Evolutionary conservation across 2,888 invertebrate genomes (phyloP), one percentile per base, ranked within the genome.

Genomic region (Lochmaea capreae): DNA sequence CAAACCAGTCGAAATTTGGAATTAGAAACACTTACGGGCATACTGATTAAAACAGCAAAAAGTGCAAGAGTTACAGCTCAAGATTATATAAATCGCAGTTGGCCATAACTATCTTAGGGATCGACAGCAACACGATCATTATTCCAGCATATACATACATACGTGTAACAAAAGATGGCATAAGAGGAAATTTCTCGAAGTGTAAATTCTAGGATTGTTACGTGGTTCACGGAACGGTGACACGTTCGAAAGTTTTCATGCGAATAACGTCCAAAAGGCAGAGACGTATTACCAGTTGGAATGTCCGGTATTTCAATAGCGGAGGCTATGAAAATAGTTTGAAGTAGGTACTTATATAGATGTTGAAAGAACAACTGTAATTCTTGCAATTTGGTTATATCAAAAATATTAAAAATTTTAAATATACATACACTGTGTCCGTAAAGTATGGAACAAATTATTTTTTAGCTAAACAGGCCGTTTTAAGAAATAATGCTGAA

Each of bases 151-250:
- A 67, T 59, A 74, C 80, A 74, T 80, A 79, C 79, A 79, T 80
- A 79, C 73, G 78, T 79, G 78, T 78, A 80, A 78, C 77, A 75
- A 77, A 79, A 79, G 73, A 77, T 74, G 3, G 43, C 39, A 77
- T 79, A 78, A 78, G 79, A 79, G 79, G 79, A 80, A 79, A 80
- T 74, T 75, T 79, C 78, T 75, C 77, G 77, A 76, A 80, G 79
- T 81, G 81, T 80, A 71, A 80, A 80, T 78, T 78, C 76, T 66
- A 72, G 76, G 71, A 80, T 80, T 76, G 80, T 78, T 79, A 79
- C 78, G 77, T 78, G 79, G 80, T 80, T 79, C 77, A 77, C 77
- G 78, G 76, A 76, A 79, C 76, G 77, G 74, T 78, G 74, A 78
- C 67, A 69, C 72, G 58, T 71, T 72, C 76, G 77, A 76, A 75